These are phyloP conservation scores for Rhinolophus ferrumequinum DNA, from an alignment of 2,113 vertebrate genomes.

Conservation along the genomic window DNA sequence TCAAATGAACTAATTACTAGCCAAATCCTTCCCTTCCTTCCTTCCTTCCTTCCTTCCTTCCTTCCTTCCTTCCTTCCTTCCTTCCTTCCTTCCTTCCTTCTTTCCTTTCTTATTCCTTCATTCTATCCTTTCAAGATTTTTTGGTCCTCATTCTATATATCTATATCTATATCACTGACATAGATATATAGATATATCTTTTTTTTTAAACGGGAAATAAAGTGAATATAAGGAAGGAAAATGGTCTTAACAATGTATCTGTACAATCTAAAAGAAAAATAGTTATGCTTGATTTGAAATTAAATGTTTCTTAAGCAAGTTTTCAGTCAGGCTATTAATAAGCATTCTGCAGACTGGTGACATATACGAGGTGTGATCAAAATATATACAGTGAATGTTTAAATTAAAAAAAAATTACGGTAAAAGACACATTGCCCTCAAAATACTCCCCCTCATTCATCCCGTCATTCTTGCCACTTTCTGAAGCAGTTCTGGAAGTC, in stretches of 20 bases:
- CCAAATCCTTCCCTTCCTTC: neutral
- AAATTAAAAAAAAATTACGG: too few relatives aligned
- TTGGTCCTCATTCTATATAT: neutral
- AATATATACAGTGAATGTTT: too few relatives aligned
- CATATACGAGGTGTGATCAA: neutral
- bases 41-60: neutral
- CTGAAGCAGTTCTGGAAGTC: too few relatives aligned
- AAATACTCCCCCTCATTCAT: too few relatives aligned
- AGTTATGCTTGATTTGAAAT: conserved; percentile 76
- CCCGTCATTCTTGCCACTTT: too few relatives aligned
- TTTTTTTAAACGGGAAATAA: conserved; percentile 46
- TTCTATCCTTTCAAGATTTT: neutral
- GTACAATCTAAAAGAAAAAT: conserved; percentile 62
- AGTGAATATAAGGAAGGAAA: conserved; percentile 47
- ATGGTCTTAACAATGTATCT: conserved; percentile 47
- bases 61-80: neutral
- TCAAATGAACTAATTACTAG: neutral
- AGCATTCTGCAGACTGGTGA: conserved; percentile 61
- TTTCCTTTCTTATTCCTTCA: neutral
- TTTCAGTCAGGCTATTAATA: conserved; percentile 67
- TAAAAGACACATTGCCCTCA: too few relatives aligned
- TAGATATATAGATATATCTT: too few relatives aligned
- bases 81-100: neutral
- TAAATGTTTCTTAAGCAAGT: conserved; percentile 61
- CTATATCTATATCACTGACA: too few relatives aligned